Conservation (phyloP, 2,888 invertebrate genomes). For the Drosophila percnosoma region DNA sequence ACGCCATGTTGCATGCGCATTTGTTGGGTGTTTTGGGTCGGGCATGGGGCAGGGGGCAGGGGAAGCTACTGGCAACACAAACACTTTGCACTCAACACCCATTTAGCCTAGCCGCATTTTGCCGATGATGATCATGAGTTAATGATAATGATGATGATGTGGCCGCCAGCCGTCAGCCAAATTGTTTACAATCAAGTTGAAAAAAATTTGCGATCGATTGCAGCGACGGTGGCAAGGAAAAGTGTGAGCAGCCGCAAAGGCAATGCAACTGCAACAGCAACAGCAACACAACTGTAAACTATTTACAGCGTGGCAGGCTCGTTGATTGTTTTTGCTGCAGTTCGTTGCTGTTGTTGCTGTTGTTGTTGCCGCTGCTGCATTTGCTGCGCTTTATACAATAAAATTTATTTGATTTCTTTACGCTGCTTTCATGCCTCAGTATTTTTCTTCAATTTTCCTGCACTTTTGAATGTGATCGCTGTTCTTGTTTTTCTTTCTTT, state of each 20-base stretch:
- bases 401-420: constrained; percentile 78
- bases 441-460: constrained; percentile 77
- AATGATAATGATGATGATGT: constrained; percentile 54
- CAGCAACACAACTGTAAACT: constrained; percentile 68
- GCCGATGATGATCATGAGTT: constrained; percentile 43
- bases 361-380: constrained; percentile 38
- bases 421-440: constrained; percentile 77
- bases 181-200: constrained; percentile 74
- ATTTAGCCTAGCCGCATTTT: constrained; percentile 68
- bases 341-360: constrained; percentile 14
- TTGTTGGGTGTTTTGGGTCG: constrained; percentile 16
- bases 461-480: constrained; percentile 71
- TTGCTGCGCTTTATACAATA: constrained; percentile 74
- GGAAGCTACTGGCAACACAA: constrained; percentile 51
- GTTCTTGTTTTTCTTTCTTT: constrained; percentile 34
- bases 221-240: constrained; percentile 55
- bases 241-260: constrained; percentile 68
- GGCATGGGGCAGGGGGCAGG: constrained; percentile 1
- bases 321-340: constrained; percentile 73
- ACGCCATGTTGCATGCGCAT: constrained; percentile 47
- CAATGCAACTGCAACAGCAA: constrained; percentile 33
- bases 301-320: constrained; percentile 71
- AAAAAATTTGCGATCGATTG: constrained; percentile 75
- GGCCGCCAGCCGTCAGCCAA: constrained; percentile 73
- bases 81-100: constrained; percentile 80